A percentile compares a stretch with the other conserved stretches of the same genome.
Conservation (phyloP, 2,797 vertebrate genomes). For the Apogon talboti region DNA sequence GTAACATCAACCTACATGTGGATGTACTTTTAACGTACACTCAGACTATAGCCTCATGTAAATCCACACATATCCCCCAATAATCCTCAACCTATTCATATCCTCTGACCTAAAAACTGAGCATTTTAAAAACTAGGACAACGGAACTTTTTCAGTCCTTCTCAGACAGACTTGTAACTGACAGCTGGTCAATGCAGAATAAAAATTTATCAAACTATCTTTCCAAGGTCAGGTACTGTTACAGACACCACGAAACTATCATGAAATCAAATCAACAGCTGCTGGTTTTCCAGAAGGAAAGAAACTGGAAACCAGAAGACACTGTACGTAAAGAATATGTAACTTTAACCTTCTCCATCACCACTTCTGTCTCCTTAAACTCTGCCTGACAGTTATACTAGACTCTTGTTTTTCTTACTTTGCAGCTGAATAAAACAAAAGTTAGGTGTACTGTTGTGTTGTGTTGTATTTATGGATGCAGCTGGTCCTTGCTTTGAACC, state of each 20-base stretch:
- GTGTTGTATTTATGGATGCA: no score
- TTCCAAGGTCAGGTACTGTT: constrained; percentile 7
- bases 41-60: constrained; percentile 3
- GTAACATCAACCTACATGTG: constrained; percentile 3
- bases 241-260: neutral
- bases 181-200: constrained; percentile 27
- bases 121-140: constrained; percentile 2
- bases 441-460: no score
- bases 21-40: constrained; percentile 11
- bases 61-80: neutral
- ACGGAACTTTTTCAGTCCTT: neutral
- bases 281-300: no score
- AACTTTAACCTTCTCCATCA: no score
- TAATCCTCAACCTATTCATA: constrained; percentile 26
- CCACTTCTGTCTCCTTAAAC: no score
- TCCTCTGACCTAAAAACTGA: constrained; percentile 28
- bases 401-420: no score
- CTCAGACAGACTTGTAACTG: neutral
- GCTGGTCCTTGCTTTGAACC: no score
- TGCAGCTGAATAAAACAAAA: no score
- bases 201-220: neutral
- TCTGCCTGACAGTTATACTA: no score
- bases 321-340: no score
- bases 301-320: no score
- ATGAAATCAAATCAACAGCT: no score